Percentiles rank a stretch among this genome's conserved stretches.
These are phyloP conservation scores for Nothobranchius furzeri DNA, from an alignment of 2,113 vertebrate species.

Conservation along the genomic window DNA sequence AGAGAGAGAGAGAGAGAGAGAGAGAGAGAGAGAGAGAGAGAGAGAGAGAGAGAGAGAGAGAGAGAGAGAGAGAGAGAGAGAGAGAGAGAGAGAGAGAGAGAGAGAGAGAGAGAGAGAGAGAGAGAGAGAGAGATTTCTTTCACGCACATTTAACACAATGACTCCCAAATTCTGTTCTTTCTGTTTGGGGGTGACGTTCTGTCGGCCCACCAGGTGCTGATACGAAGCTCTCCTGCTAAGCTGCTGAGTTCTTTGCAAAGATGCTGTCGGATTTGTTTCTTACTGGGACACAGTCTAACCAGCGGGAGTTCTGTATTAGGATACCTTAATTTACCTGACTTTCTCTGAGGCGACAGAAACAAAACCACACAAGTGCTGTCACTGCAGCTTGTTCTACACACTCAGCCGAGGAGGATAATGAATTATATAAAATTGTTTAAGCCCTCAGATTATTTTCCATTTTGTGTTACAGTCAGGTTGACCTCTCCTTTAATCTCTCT, in stretches of 20 bases:
- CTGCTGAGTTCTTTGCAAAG: conserved; percentile 43
- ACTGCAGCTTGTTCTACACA: neutral
- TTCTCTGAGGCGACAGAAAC: neutral
- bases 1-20: too few species aligned
- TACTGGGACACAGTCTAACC: conserved; percentile 3
- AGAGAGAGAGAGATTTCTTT: neutral
- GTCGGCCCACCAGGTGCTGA: conserved; percentile 21
- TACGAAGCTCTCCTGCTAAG: conserved; percentile 47
- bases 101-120: too few species aligned
- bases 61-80: too few species aligned
- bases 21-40: too few species aligned
- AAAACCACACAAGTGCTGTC: conserved; percentile 5
- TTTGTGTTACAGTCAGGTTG: neutral
- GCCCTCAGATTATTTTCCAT: neutral
- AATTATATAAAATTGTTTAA: neutral
- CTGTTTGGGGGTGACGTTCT: conserved; percentile 31
- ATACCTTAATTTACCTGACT: neutral
- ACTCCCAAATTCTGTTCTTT: conserved; percentile 20
- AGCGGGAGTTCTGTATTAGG: neutral
- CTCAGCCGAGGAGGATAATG: neutral
- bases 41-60: too few species aligned
- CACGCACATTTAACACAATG: conserved; percentile 31
- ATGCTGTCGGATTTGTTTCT: conserved; percentile 36
- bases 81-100: too few species aligned
- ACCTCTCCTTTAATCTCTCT: neutral